These are phyloP conservation scores for Temnopleurus reevesii DNA, from an alignment of 53 echinoderm and acorn worm genomes.

Conservation along the genomic window DNA sequence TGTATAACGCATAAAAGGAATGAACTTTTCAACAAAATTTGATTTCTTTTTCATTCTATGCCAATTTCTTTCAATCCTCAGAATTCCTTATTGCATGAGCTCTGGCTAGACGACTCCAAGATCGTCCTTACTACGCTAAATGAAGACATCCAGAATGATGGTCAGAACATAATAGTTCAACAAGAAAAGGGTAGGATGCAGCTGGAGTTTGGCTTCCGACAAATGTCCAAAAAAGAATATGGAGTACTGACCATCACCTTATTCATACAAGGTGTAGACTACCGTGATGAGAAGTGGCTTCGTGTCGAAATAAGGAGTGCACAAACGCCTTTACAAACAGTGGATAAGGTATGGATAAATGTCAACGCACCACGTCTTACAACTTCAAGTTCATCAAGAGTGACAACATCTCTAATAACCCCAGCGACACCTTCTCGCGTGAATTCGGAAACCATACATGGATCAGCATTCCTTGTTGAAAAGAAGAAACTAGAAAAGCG, in stretches of 20 bases:
- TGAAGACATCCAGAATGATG: background rate
- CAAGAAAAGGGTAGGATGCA: background rate
- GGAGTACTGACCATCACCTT: background rate
- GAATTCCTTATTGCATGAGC: too few species aligned
- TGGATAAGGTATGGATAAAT: background rate
- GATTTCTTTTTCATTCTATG: too few species aligned
- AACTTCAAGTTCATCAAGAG: background rate
- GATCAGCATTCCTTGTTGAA: background rate
- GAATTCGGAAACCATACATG: background rate
- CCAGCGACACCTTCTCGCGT: background rate
- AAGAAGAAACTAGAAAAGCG: background rate
- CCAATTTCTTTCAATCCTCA: too few species aligned
- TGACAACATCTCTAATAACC: background rate
- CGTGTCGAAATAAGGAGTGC: background rate
- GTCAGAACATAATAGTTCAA: background rate
- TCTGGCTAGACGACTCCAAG: background rate
- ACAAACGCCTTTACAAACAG: background rate
- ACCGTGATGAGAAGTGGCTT: background rate
- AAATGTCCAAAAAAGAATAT: background rate
- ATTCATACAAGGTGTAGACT: background rate
- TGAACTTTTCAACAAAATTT: too few species aligned
- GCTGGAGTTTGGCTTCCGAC: background rate
- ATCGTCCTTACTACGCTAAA: background rate
- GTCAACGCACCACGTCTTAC: background rate
- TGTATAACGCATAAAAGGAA: too few species aligned